Base-by-base conservation (phyloP, 2,888 invertebrate genomes). In the Acleris holmiana region DNA sequence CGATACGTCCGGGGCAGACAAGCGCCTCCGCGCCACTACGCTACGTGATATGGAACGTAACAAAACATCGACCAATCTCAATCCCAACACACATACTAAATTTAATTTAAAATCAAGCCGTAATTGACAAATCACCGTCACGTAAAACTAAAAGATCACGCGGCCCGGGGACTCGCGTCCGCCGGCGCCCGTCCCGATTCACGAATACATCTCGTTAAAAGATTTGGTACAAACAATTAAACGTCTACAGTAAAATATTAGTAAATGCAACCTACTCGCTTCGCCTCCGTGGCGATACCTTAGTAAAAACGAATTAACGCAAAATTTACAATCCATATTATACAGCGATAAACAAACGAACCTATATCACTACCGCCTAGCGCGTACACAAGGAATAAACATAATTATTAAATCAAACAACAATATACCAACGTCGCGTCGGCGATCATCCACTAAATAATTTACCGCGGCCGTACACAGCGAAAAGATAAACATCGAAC, bases 261-360 rank as follows among this genome's bases (percentile, higher is more conserved):
- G 92, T 91, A 91, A 92, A 92, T 91, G 92, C 92, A 91, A 86
- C 78, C 87, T 89, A 89, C 85, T 86, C 82, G 78, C 84, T 78
- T 76, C 73, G 76, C 79, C 77, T 72, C 73, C 69, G 74, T 81
- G 78, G 82, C 82, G 79, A 79, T 82, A 73, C 73, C 72, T 77
- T 68, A 68, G 77, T 76, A 73, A 68, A 72, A 73, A 77, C 58
- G 71, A 69, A 76, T 75, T 72, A 84, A 84, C 84, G 81, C 86
- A 80, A 85, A 86, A 87, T 87, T 76, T 88, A 88, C 88, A 90
- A 89, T 84, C 83, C 80, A 83, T 83, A 84, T 81, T 71, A 80
- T 85, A 88, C 84, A 84, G 70, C 70, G 73, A 73, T 67, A 62
- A 61, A 57, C 56, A 56, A 61, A 62, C 49, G 59, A 60, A 53